Evolutionary conservation across 2,113 vertebrate genomes (phyloP).

Genomic region (Anhinga rufa): DNA sequence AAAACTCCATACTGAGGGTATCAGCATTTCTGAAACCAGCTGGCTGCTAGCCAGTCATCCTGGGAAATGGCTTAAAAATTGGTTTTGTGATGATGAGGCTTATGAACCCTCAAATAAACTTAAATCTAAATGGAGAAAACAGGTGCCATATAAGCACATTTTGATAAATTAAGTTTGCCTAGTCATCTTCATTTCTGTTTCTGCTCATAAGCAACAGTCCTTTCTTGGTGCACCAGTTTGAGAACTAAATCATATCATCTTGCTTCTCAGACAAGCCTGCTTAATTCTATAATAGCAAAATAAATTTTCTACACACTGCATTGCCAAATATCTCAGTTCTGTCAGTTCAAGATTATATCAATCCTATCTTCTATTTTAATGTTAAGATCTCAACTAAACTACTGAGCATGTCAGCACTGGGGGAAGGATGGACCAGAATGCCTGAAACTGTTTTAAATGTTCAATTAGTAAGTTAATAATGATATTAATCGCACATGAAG

Average conservation of each 20-base stretch:
- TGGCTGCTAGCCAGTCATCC: not conserved
- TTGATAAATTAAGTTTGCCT: not conserved
- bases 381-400: not conserved
- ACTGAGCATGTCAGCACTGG: not conserved
- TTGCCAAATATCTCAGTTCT: not conserved
- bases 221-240: not conserved
- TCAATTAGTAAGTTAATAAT: not conserved
- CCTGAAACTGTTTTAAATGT: not conserved
- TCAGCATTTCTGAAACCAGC: not conserved
- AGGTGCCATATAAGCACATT: not conserved
- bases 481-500: not conserved
- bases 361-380: not conserved
- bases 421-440: not conserved
- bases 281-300: not conserved
- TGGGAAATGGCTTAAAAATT: not conserved
- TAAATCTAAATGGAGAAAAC: not conserved
- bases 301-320: not conserved
- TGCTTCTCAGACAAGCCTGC: not conserved
- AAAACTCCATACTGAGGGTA: not conserved
- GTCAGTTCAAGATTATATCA: not conserved
- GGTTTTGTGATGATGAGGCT: not conserved
- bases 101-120: not conserved
- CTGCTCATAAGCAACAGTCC: not conserved
- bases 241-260: not conserved
- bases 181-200: not conserved